Evolutionary conservation across 1,140 invertebrate genomes (phyloP), one percentile per base, ranked within the genome.

Genomic region (Tetramorium alpestre): DNA sequence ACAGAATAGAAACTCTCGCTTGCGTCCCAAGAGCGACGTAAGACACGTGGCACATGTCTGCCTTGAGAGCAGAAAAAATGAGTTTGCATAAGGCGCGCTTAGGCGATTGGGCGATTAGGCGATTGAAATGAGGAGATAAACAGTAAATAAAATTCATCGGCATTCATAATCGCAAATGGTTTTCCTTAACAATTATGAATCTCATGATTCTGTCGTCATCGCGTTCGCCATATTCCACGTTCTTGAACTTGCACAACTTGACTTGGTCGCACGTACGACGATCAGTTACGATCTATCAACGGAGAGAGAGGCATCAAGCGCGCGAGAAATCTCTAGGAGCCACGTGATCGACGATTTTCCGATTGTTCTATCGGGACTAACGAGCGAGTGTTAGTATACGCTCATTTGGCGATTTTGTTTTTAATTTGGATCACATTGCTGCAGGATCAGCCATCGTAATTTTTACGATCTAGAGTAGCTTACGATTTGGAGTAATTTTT

Each of bases 231-330:
- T 28, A 41, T 75, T 6, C n/a, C n/a, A 49, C 38, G 72, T 80
- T 80, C 58, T 80, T 80, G 22, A 81, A 80, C 47, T 86, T 58
- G 85, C 25, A 10, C 54, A 47, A 75, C 80, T 80, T 65, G 75
- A 78, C 44, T 64, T 65, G 75, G 13, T 64, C 49, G 47, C 64
- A 69, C 64, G 28, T 78, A 64, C 47, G 44, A 33, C 73, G 47
- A 78, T 78, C 72, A 78, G 84, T 77, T 77, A 60, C 60, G 80
- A 60, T 84, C 72, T 60, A 75, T 84, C 69, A 58, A 73, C 80
- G 54, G 69, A 60, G 69, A 75, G 69, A 47, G 54, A 18, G n/a
- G 67, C 18, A 11, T 49, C 54, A 54, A 73, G n/a, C 56, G 44
- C 51, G 38, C 22, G 67, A 60, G 38, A 47, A 82, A 67, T 22